These are phyloP conservation scores for Drosophila mercatorum DNA, from an alignment of 2,888 invertebrate genomes.

Conservation along the genomic window DNA sequence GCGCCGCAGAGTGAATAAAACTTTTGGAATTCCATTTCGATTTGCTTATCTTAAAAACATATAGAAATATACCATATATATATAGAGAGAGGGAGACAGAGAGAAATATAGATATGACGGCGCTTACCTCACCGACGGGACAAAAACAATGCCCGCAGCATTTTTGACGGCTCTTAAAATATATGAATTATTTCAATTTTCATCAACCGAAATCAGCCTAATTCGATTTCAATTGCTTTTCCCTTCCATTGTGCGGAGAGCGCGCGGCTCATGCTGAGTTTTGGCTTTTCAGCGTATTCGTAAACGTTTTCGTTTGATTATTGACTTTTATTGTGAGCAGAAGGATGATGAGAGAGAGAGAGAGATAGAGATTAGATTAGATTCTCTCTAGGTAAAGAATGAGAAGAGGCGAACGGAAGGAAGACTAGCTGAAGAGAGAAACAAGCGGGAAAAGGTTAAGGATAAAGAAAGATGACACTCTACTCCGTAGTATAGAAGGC, in stretches of 20 bases:
- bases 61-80: not conserved
- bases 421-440: not conserved
- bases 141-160: not conserved
- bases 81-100: not conserved
- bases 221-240: constrained; percentile 1
- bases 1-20: constrained; percentile 61
- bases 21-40: constrained; percentile 61
- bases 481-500: not conserved
- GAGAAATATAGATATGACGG: constrained; percentile 4
- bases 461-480: not conserved
- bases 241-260: not conserved
- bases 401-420: not conserved
- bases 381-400: not conserved
- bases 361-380: too few species aligned
- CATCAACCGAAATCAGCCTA: constrained; percentile 2
- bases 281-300: not conserved
- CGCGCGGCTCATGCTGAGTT: too few species aligned
- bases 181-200: constrained; percentile 7
- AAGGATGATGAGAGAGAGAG: not conserved
- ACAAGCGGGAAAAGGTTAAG: not conserved
- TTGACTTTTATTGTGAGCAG: not conserved
- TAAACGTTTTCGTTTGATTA: not conserved
- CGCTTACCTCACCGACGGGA: constrained; percentile 31
- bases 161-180: constrained; percentile 11
- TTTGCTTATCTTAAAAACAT: constrained; percentile 27